Percentiles rank a stretch among this genome's conserved stretches.
These are phyloP conservation scores for Archips crataeganus DNA, from an alignment of 2,888 invertebrate genomes.

Conservation along the genomic window DNA sequence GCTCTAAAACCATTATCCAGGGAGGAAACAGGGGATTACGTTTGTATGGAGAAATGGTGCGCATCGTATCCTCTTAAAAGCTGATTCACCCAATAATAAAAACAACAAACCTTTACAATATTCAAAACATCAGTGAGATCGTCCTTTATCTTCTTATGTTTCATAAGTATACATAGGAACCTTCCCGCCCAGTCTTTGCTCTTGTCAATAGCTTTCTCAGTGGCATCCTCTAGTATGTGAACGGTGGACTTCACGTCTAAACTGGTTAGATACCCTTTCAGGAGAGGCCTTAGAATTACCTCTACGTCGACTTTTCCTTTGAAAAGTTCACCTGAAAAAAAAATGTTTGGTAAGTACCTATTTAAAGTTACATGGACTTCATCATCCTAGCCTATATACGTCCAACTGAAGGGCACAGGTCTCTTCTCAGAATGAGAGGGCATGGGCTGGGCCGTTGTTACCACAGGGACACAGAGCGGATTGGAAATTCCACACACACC, in stretches of 20 bases:
- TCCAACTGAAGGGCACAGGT: too few species aligned
- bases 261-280: conserved; percentile 77
- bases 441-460: too few species aligned
- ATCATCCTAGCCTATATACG: too few species aligned
- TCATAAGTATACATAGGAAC: conserved; percentile 81
- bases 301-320: conserved; percentile 82
- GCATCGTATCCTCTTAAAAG: too few species aligned
- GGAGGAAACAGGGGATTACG: too few species aligned
- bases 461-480: too few species aligned
- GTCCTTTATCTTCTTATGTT: conserved; percentile 69
- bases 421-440: too few species aligned
- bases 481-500: too few species aligned
- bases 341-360: not conserved
- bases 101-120: conserved; percentile 70
- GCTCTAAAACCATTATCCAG: too few species aligned
- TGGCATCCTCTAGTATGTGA: conserved; percentile 78
- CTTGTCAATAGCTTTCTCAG: conserved; percentile 68
- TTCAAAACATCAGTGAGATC: conserved; percentile 71
- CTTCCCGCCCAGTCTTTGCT: conserved; percentile 85
- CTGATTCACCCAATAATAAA: not conserved
- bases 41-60: too few species aligned
- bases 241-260: conserved; percentile 77
- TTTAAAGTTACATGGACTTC: too few species aligned
- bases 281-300: conserved; percentile 75
- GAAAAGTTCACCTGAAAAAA: conserved; percentile 72